Base-by-base conservation (phyloP, 2,797 vertebrate genomes). In the Todus mexicanus region DNA sequence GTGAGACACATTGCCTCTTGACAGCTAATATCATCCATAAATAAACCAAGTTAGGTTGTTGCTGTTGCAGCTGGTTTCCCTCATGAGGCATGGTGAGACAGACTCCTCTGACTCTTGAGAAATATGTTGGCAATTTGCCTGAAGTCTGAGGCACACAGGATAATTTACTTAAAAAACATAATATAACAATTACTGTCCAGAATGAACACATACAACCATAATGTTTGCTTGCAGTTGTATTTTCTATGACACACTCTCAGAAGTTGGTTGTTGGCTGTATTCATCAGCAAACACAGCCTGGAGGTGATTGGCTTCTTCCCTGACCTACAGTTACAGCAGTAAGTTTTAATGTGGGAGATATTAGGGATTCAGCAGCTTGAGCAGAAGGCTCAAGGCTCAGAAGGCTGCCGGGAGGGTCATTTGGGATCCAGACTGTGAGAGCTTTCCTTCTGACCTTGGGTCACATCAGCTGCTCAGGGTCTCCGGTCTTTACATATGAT, bases 61-160 rank as follows among this genome's bases (percentile, higher is more conserved):
- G 90, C 86, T 81, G 4, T 54, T 94, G 91, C 89, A 87, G 75
- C 76, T 89, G 82, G 89, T 78, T 91, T 91, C 51, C 45, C 66
- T 95, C 48, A 16, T 57, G 57, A 60, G 79, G 73, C 64, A 64
- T 66, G 43, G 37, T 63, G 68, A 92, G 63, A 86, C 86, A 93
- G 80, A 35, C 76, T 68, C 2, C 2, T 76, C 90, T 57, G 65
- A 47, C 29, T 4, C 85, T 22, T 25, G 75, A 81, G 73, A 47
- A 88, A 37, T 7, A 1, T 5, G 1, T 33, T 95, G 88, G 90
- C 88, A 74, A 37, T 77, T 83, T 51, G 71, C 90, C 91, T 57
- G 71, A 92, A 74, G 64, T 74, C 14, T 1, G 15, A 83, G 72
- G 60, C 35, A 4, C 12, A 5, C 45, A 60, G 70, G 50, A 47